A percentile compares a stretch with the other conserved stretches of the same genome.
phyloP scores from a whole-genome alignment of 1,140 invertebrate genomes.

The Pachyrhynchus sulphureomaculatus region DNA sequence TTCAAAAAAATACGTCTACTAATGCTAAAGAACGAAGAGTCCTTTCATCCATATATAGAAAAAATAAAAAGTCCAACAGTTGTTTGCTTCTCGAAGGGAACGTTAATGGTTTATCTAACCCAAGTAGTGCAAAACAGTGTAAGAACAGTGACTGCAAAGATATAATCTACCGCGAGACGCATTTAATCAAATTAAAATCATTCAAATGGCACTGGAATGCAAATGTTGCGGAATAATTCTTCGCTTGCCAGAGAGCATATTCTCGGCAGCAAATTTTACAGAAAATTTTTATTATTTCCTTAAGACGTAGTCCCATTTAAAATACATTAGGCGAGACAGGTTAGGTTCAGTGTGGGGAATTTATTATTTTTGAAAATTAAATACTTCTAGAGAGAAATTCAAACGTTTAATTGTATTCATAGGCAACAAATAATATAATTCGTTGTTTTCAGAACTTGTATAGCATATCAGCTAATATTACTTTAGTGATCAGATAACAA shows the following conservation, averaged over 20 bases:
- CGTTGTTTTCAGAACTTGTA: too few relatives aligned
- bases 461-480: too few relatives aligned
- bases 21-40: conserved; percentile 1
- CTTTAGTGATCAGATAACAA: too few relatives aligned
- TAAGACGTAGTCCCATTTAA: conserved; percentile 15
- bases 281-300: conserved; percentile 34
- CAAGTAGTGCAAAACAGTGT: conserved; percentile 32
- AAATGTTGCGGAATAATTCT: conserved; percentile 36
- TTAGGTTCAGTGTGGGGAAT: conserved; percentile 5
- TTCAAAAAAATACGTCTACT: background rate
- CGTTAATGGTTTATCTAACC: conserved; percentile 3
- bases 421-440: too few relatives aligned
- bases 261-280: conserved; percentile 32
- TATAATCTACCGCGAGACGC: conserved; percentile 18
- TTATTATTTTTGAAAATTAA: conserved; percentile 3
- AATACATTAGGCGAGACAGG: conserved; percentile 17
- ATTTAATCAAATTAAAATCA: conserved; percentile 36
- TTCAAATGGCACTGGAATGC: conserved; percentile 34
- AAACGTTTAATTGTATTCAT: too few relatives aligned
- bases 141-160: conserved; percentile 16
- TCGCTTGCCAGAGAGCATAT: conserved; percentile 18
- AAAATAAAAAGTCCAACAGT: conserved; percentile 9
- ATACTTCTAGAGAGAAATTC: background rate
- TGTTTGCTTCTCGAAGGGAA: background rate
- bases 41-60: too few relatives aligned